Conservation (phyloP, 2,888 invertebrate species). For the Dyspetes luteomarginatus region DNA sequence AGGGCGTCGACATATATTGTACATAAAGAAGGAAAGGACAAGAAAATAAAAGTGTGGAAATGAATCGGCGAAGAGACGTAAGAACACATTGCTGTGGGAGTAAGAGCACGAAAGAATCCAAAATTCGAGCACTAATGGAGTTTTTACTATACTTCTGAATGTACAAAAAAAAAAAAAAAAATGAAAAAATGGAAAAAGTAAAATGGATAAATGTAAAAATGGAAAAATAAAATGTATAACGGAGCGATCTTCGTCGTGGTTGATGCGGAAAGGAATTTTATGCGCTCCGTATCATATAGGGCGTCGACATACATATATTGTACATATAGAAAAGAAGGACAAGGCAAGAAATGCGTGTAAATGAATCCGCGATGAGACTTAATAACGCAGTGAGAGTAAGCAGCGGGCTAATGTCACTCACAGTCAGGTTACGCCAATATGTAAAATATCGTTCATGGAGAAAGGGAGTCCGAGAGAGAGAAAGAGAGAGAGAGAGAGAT, state of each 20-base stretch:
- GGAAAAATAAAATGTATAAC: constrained; percentile 42
- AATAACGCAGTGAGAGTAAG: constrained; percentile 38
- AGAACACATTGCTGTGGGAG: constrained; percentile 37
- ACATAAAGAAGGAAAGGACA: constrained; percentile 11
- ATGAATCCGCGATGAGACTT: constrained; percentile 55
- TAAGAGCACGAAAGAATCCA: constrained; percentile 38
- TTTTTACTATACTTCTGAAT: not conserved
- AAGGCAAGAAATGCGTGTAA: constrained; percentile 59
- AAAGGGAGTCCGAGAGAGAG: not conserved
- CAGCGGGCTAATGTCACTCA: constrained; percentile 56
- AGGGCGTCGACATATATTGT: constrained; percentile 8
- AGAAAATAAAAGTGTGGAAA: constrained; percentile 59
- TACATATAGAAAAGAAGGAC: constrained; percentile 8
- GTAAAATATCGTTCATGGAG: constrained; percentile 42
- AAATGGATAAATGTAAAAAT: too few species aligned
- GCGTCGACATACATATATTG: constrained; percentile 7
- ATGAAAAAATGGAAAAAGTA: too few species aligned
- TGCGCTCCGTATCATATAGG: constrained; percentile 27
- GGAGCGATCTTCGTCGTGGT: constrained; percentile 48
- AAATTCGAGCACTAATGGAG: too few species aligned
- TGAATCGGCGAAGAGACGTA: constrained; percentile 53
- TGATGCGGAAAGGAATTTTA: constrained; percentile 59
- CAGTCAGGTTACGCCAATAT: constrained; percentile 55
- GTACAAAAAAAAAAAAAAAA: constrained; percentile 18
- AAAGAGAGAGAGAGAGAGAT: constrained; percentile 5